Base-by-base conservation (phyloP, 1,140 invertebrate species). In the Halotydeus destructor region DNA sequence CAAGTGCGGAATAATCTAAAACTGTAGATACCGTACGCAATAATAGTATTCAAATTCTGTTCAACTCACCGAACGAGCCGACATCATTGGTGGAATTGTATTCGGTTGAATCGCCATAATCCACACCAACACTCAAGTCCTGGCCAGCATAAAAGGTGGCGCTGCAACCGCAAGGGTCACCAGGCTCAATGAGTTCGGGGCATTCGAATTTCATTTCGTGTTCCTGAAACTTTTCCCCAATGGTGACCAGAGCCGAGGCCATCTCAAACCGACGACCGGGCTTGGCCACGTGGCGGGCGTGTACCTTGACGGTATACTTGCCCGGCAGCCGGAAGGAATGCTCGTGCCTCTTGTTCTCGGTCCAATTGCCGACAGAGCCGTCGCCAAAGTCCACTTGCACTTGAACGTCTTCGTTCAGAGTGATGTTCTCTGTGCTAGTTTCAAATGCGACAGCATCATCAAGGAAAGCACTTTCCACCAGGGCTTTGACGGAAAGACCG, bases 161-260 rank as follows among this genome's bases (percentile, higher is more conserved):
- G 25, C 50, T 50, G 30, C 51, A 52, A n/a, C 37, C 41, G 4
- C 46, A 44, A 23, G 37, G 16, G 26, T 50, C 49, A 28, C 43
- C 47, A 5, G 51, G 51, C 33, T 52, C 49, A n/a, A 52, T 46
- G 12, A 52, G 47, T 18, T 38, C 27, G 18, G 49, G 46, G 37
- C 51, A 52, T 12, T 39, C 39, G 11, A 52, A 51, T 1, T 26
- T 28, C 26, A 52, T 38, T 31, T 43, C 41, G 21, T 46, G 26
- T 31, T 50, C 37, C 27, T 43, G 26, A 21, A 52, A 33, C 33
- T 25, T 42, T 11, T 43, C 39, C 14, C 43, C 42, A n/a, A 52
- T 41, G 37, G 35, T 43, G 19, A 52, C 32, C 6, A 36, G 27
- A 31, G 46, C 42, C 28, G 44, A 45, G 27, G 43, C 42, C 23